Conservation (phyloP, 2,888 invertebrate genomes). For the Petrolisthes manimaculis region DNA sequence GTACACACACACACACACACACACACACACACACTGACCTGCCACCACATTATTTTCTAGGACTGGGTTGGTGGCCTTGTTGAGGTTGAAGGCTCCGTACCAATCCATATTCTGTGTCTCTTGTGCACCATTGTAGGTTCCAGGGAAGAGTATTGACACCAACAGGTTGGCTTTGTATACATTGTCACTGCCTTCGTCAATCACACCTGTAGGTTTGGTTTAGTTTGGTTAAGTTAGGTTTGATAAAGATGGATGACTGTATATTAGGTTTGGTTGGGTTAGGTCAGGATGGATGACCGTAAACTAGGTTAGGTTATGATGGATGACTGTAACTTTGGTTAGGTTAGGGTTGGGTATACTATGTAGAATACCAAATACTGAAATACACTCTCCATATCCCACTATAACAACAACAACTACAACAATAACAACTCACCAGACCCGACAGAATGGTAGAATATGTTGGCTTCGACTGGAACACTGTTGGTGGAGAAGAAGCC, state of each 20-base stretch:
- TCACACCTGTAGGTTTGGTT: constrained; percentile 33
- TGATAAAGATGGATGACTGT: neutral
- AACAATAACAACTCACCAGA: constrained; percentile 39
- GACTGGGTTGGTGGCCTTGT: constrained; percentile 35
- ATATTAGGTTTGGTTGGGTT: neutral
- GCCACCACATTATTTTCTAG: constrained; percentile 55
- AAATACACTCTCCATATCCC: neutral
- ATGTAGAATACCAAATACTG: neutral
- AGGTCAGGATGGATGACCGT: neutral
- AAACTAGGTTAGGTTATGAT: neutral
- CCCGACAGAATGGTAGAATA: constrained; percentile 49
- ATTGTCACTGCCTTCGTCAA: constrained; percentile 50
- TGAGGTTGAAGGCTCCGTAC: constrained; percentile 51
- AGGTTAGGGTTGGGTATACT: neutral
- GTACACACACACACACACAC: neutral
- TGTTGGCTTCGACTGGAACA: constrained; percentile 48
- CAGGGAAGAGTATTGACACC: constrained; percentile 45
- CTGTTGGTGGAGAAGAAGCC: constrained; percentile 49
- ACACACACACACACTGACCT: constrained; percentile 29
- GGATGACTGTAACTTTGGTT: neutral
- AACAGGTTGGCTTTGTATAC: constrained; percentile 46
- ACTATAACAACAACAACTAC: neutral
- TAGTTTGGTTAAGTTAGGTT: too few relatives aligned
- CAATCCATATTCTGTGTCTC: constrained; percentile 46
- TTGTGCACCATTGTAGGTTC: constrained; percentile 35